Base-by-base conservation (phyloP, 2,888 invertebrate genomes). In the Drosophila mercatorum region DNA sequence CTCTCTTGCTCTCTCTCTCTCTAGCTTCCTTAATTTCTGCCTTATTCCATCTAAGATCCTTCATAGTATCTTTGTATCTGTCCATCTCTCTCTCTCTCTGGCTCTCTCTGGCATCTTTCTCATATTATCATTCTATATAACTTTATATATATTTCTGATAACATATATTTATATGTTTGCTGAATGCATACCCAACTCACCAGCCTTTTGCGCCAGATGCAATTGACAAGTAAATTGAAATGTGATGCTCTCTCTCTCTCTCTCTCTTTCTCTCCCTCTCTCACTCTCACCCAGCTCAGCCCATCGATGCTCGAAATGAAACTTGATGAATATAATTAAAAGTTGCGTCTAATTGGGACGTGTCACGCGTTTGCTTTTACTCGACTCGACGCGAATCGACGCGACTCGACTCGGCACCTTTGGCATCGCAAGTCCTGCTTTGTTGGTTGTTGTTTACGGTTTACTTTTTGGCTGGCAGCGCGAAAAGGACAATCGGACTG, bases 401-500 rank as follows among this genome's bases (percentile, higher is more conserved):
- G 22, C 22, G 22, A 22, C 14, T 49, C 26, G 44, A 8, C 34
- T 49, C n/a, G 53, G 55, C 38, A 56, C 51, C 55, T 61, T 70
- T 55, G 52, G 36, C 43, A 49, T 47, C 43, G 66, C 60, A 55
- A 22, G 40, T 66, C 58, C 26, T 41, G 47, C 40, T n/a, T 44
- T 43, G 56, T 41, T 28, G 36, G 11, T 40, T 22, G 34, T 51
- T 51, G 34, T 62, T 47, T 53, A 47, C 38, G 51, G 59, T 60
- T 68, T 26, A 61, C 46, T 38, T 38, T 44, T 47, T 38, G 11
- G 64, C 64, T 53, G 53, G 67, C 68, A 74, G 78, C 81, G 75
- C 69, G 75, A 87, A 89, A 89, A 87, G 80, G 88, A 81, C 84
- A 84, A 81, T 81, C 81, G 75, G 73, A 75, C 73, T 68, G 82